phyloP scores from a whole-genome alignment of 2,888 invertebrate species.

The Torymus auratus region DNA sequence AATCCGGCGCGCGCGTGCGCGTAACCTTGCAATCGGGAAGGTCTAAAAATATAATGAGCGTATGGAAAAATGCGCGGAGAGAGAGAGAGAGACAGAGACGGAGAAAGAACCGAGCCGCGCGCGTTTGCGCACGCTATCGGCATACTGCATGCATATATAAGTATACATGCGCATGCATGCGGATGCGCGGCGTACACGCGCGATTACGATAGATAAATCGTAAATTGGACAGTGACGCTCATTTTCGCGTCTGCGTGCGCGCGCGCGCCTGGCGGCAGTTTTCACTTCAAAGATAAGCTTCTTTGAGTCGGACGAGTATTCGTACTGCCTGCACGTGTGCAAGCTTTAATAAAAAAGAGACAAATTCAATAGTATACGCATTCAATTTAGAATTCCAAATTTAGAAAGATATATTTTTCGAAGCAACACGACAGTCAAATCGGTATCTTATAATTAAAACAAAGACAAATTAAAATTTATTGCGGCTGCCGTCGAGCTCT shows the following conservation, averaged over 20 bases:
- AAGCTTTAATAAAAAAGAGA: too few relatives aligned
- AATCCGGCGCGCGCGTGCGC: slow-evolving; percentile 27
- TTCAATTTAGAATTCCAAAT: too few relatives aligned
- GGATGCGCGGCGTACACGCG: slow-evolving; percentile 45
- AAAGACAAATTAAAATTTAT: too few relatives aligned
- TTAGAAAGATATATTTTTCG: too few relatives aligned
- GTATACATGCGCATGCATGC: slow-evolving; percentile 51
- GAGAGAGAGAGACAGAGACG: slow-evolving; percentile 4
- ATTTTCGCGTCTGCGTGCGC: slow-evolving; percentile 50
- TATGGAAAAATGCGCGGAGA: slow-evolving; percentile 54
- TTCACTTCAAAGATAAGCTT: not conserved
- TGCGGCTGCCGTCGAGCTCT: too few relatives aligned
- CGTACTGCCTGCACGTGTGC: too few relatives aligned
- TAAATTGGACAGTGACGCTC: slow-evolving; percentile 67
- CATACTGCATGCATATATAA: slow-evolving; percentile 30
- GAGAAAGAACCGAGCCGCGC: slow-evolving; percentile 31
- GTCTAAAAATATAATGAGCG: slow-evolving; percentile 68
- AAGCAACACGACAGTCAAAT: too few relatives aligned
- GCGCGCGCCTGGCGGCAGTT: not conserved
- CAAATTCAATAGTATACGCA: too few relatives aligned
- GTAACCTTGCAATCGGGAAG: slow-evolving; percentile 57
- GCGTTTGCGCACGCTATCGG: slow-evolving; percentile 61
- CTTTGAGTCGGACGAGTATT: too few relatives aligned
- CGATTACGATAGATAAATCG: slow-evolving; percentile 64
- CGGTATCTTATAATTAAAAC: too few relatives aligned